Percentiles rank a stretch among this genome's conserved stretches.
These are phyloP conservation scores for Stichodactyla helianthus DNA, from an alignment of 64 coral and sea anemone genomes.

Conservation along the genomic window DNA sequence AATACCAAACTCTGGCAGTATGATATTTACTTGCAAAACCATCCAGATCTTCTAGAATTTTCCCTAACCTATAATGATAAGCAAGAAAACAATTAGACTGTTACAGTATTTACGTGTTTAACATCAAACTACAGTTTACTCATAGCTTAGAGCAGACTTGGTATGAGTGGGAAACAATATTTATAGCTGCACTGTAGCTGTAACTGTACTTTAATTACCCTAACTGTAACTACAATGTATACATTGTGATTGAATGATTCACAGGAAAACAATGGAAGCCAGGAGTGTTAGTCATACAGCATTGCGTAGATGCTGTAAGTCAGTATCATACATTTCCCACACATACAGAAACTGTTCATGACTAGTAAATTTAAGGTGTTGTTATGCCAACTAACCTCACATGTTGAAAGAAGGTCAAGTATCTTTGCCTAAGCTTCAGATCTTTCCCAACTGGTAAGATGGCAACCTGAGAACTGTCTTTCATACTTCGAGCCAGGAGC, in stretches of 20 bases:
- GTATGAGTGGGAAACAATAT: too few species aligned
- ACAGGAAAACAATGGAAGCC: too few species aligned
- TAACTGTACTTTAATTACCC: too few species aligned
- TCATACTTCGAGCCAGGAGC: constrained; percentile 40
- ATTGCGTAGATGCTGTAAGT: too few species aligned
- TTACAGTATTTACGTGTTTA: not conserved
- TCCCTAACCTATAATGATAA: constrained; percentile 37
- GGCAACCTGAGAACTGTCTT: constrained; percentile 36
- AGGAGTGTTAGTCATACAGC: too few species aligned
- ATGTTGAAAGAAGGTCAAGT: constrained; percentile 49
- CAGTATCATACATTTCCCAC: too few species aligned
- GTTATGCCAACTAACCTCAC: constrained; percentile 2
- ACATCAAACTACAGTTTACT: not conserved
- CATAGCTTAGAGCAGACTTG: too few species aligned
- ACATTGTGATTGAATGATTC: too few species aligned
- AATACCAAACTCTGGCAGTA: not conserved
- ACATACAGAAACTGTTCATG: too few species aligned
- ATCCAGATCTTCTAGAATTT: constrained; percentile 66
- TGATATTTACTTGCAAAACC: constrained; percentile 39
- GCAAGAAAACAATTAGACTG: not conserved
- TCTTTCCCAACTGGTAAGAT: constrained; percentile 47
- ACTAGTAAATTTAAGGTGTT: too few species aligned
- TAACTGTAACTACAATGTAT: too few species aligned
- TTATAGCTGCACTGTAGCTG: too few species aligned
- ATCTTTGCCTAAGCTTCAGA: constrained; percentile 35